Base-by-base conservation (phyloP, 1,140 invertebrate species). In the Batillaria attramentaria region DNA sequence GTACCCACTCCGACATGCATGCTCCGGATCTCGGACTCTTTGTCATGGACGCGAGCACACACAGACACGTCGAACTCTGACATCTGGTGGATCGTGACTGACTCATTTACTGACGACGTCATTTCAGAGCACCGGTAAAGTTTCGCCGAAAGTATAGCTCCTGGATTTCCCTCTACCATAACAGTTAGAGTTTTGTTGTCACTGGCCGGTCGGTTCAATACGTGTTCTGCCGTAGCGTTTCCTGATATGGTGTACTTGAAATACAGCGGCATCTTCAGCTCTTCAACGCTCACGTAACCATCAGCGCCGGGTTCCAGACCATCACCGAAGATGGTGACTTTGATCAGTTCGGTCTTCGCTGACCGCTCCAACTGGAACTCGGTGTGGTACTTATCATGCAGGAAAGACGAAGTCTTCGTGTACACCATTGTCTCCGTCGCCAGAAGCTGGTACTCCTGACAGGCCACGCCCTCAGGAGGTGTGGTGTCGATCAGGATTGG, bases 401-500 rank as follows among this genome's bases (percentile, higher is more conserved):
- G 13, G 68, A 42, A 10, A n/a, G 68, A 70, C 31, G 39, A 3
- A 16, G 68, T 39, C 18, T n/a, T 13, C 28, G 35, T 39, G 68
- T 28, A 42, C 18, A 3, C 24, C 24, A 39, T 28, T 41, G 37
- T 70, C 41, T 70, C 37, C 37, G 54, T 8, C 18, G 24, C 46
- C 46, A 50, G 18, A 8, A 73, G 43, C 46, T 60, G 28, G 24
- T 57, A 84, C 1, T 50, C 35, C 5, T 35, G 39, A 37, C 81
- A 84, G 13, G 3, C 41, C 24, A 84, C 72, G 24, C 72, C 78
- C 18, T 50, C 33, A 16, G 84, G 84, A 8, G 75, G 68, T 5
- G 81, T 81, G 33, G 72, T 60, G 79, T 85, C 84, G 37, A 83
- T 73, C 13, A 80, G n/a, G 20, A 83, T 54, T 18, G 72, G 42